Base-by-base conservation (phyloP, 2,797 vertebrate genomes). In the Threskiornis aethiopicus region DNA sequence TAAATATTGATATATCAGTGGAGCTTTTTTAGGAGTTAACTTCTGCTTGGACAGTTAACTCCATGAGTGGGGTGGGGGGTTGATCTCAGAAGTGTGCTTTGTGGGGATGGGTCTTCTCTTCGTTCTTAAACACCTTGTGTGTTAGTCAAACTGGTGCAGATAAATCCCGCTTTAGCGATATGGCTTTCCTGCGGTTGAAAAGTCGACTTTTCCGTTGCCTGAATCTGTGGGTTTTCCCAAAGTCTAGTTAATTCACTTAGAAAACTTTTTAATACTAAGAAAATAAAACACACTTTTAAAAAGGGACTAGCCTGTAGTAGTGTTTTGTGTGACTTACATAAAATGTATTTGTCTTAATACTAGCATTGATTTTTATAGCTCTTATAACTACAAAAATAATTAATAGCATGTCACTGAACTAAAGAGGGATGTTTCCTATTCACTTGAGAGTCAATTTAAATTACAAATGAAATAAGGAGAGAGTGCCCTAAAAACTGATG, bases 371-470 rank as follows among this genome's bases (percentile, higher is more conserved):
- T 93, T 84, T 83, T 55, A 83, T 73, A 57, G 75, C 37, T 73
- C 69, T 64, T 92, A 16, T 35, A 90, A 42, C 49, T 80, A 33
- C 65, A 67, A 37, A 85, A 86, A 81, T 95, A 93, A 96, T 96
- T 87, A 95, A 95, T 62, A 93, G 62, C 11, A 8, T 87, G 69
- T 84, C 58, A 52, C 58, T 52, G 65, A 89, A 54, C 37, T 92
- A 12, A 79, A 89, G 84, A 89, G 46, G 67, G 47, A 70, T 61
- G 52, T 66, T 83, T 86, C 37, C 37, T 90, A 90, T 94, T 95
- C 87, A 87, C 90, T 92, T 49, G 70, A 88, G 85, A 96, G 79
- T 69, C 83, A 76, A 91, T 95, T 97, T 91, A 84, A 96, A 92
- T 97, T 89, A 89, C 81, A 96, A 90, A 95, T 90, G 78, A 83